A percentile compares a stretch with the other conserved stretches of the same genome.
Evolutionary conservation across 2,888 invertebrate genomes (phyloP).

Genomic region (Blera fallax): DNA sequence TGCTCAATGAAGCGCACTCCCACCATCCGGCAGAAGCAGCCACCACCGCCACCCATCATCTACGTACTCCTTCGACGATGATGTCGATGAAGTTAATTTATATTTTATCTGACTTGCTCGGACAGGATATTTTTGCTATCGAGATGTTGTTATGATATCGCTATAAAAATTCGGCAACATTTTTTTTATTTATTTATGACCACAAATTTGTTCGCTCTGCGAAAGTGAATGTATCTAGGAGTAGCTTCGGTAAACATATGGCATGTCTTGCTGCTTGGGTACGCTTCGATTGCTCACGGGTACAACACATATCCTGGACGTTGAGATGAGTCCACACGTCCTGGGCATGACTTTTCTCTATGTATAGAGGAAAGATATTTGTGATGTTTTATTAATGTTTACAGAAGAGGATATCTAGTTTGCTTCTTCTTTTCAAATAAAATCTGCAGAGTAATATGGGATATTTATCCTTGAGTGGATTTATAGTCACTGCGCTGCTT

Average conservation of each 20-base stretch:
- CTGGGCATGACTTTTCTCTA: slow-evolving; percentile 1
- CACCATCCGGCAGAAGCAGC: not conserved
- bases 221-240: slow-evolving; percentile 40
- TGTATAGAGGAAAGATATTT: slow-evolving; percentile 56
- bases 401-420: slow-evolving; percentile 50
- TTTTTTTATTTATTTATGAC: slow-evolving; percentile 73
- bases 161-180: slow-evolving; percentile 69
- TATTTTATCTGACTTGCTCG: slow-evolving; percentile 72
- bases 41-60: slow-evolving; percentile 33
- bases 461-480: slow-evolving; percentile 77
- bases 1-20: slow-evolving; percentile 64
- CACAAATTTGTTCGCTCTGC: slow-evolving; percentile 67
- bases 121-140: slow-evolving; percentile 71
- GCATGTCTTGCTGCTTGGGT: slow-evolving; percentile 46
- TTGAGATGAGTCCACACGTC: slow-evolving; percentile 53
- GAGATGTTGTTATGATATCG: slow-evolving; percentile 72
- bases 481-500: slow-evolving; percentile 76
- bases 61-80: slow-evolving; percentile 25
- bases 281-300: slow-evolving; percentile 53
- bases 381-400: slow-evolving; percentile 73
- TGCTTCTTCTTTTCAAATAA: slow-evolving; percentile 64
- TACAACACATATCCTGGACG: slow-evolving; percentile 29
- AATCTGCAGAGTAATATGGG: slow-evolving; percentile 70
- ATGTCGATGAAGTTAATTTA: slow-evolving; percentile 70
- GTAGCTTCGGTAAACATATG: slow-evolving; percentile 37